Base-by-base conservation (phyloP, 2,113 vertebrate species). In the Oceanites oceanicus region DNA sequence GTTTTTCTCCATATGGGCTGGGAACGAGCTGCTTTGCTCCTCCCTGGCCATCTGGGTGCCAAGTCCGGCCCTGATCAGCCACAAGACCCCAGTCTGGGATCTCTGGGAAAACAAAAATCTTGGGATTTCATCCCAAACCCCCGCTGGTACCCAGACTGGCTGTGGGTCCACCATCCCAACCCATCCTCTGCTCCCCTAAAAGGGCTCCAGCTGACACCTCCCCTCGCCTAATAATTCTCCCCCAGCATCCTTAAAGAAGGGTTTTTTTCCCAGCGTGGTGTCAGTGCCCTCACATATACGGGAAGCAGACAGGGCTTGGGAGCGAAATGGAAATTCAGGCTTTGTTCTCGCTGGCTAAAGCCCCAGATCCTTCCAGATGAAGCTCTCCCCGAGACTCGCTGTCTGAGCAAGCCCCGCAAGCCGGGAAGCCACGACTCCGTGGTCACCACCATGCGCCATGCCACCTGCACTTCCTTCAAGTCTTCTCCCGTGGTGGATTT, bases 111-210 rank as follows among this genome's bases (percentile, higher is more conserved):
- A n/a, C 1, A 73, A 73, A 86, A 63, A 32, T 8, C 47, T 49
- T 6, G 11, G 27, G 13, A 5, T 82, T 80, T 66, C 45, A 45
- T 15, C 25, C 67, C 53, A 90, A 26, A 14, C 7, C 18, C 13
- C 11, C 3, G 5, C 30, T 4, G 2, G 63, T 21, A 44, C 27
- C 70, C 9, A 3, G 7, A 18, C 0, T 0, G 0, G 49, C 14
- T 53, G 13, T 7, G 36, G 40, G 15, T 36, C 11, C 38, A 36
- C 15, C 34, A 17, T 27, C 70, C n/a, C 66, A 90, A 10, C 30
- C 11, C 49, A 52, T 8, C 7, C 25, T 59, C 34, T 34, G 27
- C 34, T 6, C 11, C 36, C 5, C 16, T 15, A 10, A 90, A 90
- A 53, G 6, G 15, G 21, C 50, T 79, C 52, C 21, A 13, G 10